Evolutionary conservation across 2,113 vertebrate genomes (phyloP).

Genomic region (Lethenteron reissneri): DNA sequence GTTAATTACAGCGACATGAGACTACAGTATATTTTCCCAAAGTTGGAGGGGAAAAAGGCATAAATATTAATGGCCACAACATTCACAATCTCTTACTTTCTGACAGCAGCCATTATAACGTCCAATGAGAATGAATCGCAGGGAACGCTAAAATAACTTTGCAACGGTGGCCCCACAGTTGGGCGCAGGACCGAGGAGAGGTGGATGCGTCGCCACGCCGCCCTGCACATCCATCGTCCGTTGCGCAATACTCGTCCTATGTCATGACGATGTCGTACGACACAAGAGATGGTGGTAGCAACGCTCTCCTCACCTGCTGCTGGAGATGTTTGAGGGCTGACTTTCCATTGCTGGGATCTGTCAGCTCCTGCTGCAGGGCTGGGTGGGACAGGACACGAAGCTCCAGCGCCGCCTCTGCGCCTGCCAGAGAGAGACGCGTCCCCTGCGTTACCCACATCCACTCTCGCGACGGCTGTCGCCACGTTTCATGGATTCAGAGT

Average conservation of each 20-base stretch:
- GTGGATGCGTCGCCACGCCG: neutral
- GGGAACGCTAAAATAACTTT: neutral
- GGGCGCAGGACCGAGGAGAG: neutral
- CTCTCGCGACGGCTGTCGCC: too few species aligned
- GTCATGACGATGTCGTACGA: neutral
- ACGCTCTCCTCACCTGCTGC: conserved; percentile 43
- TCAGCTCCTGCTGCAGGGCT: conserved; percentile 37
- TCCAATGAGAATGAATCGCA: too few species aligned
- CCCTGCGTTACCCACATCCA: too few species aligned
- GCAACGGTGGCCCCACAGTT: neutral
- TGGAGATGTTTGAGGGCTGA: conserved; percentile 70
- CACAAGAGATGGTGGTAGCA: neutral
- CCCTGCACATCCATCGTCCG: neutral
- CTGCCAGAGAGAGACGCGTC: too few species aligned
- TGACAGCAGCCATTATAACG: too few species aligned
- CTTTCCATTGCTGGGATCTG: conserved; percentile 63
- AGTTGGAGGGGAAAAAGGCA: too few species aligned
- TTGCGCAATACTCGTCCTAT: neutral
- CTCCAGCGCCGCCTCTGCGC: too few species aligned
- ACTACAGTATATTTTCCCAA: too few species aligned
- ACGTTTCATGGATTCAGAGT: too few species aligned
- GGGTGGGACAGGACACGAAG: conserved; percentile 28
- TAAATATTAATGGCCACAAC: too few species aligned
- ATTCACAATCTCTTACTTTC: too few species aligned
- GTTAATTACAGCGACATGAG: too few species aligned